Base-by-base conservation (phyloP, 2,113 vertebrate species). In the Delphinus delphis region DNA sequence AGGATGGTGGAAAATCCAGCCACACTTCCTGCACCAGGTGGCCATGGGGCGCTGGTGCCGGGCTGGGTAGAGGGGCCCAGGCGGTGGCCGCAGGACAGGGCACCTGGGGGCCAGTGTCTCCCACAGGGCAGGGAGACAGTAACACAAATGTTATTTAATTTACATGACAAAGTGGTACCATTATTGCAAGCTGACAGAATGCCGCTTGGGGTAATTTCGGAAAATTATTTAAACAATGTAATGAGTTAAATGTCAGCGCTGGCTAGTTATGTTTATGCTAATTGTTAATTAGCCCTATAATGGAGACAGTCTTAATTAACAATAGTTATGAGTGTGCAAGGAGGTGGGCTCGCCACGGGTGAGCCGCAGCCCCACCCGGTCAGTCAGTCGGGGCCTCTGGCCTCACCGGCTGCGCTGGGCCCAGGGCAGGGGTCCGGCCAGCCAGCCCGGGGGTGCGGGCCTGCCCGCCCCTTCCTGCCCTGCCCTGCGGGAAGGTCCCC, bases 221-320 rank as follows among this genome's bases (percentile, higher is more conserved):
- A 99, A 99, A 99, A 99, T 99, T 99, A 99, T 99, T 99, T 99
- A 98, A 99, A 99, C 99, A 99, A 99, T 99, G 98, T 99, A 99
- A 98, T 98, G 99, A 99, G 99, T 99, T 99, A 99, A 99, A 99
- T 99, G 99, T 99, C 99, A 99, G 98, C 98, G 95, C 99, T 98
- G 96, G 98, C 99, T 99, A 99, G 99, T 99, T 99, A 99, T 99
- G 99, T 99, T 99, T 99, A 99, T 99, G 99, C 99, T 99, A 99
- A 99, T 99, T 99, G 99, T 99, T 99, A 99, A 99, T 99, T 99
- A 99, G 99, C 97, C 97, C 98, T 97, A 99, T 99, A 99, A 99
- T 99, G 99, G 99, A 98, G 99, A 99, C 99, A 98, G 98, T 99
- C 99, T 99, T 99, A 99, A 99, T 99, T 99, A 99, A 99, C 99